Conservation (phyloP, 2,113 vertebrate genomes). For the Corynorhinus townsendii region DNA sequence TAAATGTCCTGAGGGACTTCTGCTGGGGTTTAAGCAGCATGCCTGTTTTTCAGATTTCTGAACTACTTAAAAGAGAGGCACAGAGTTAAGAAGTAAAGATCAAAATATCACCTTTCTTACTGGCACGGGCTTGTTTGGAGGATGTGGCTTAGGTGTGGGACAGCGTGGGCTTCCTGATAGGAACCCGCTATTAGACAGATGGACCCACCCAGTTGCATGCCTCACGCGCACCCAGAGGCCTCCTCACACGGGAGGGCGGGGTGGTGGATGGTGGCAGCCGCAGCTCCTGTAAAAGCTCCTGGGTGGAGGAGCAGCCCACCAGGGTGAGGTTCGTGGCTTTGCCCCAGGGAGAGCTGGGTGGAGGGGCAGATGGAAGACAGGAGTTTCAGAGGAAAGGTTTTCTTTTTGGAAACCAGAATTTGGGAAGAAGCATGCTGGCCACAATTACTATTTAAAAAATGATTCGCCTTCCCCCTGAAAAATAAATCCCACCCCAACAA, state of each 20-base stretch:
- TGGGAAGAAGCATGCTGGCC: background rate
- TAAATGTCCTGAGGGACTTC: background rate
- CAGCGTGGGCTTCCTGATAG: background rate
- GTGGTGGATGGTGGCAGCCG: rapidly evolving
- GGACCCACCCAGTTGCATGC: too few species aligned
- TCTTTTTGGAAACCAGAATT: background rate
- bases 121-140: background rate
- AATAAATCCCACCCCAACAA: background rate
- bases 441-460: background rate
- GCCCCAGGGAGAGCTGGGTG: background rate
- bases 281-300: too few species aligned
- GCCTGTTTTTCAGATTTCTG: background rate
- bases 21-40: background rate
- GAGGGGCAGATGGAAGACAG: background rate
- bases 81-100: background rate
- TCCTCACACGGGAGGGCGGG: background rate
- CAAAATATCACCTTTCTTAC: background rate
- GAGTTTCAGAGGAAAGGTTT: background rate
- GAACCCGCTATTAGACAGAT: background rate
- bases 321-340: background rate
- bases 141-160: conserved; percentile 43
- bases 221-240: background rate
- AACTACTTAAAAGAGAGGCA: background rate
- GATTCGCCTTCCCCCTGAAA: rapidly evolving
- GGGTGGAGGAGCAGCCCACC: background rate